phyloP scores from a whole-genome alignment of 2,797 vertebrate genomes.

The Chelonia mydas region DNA sequence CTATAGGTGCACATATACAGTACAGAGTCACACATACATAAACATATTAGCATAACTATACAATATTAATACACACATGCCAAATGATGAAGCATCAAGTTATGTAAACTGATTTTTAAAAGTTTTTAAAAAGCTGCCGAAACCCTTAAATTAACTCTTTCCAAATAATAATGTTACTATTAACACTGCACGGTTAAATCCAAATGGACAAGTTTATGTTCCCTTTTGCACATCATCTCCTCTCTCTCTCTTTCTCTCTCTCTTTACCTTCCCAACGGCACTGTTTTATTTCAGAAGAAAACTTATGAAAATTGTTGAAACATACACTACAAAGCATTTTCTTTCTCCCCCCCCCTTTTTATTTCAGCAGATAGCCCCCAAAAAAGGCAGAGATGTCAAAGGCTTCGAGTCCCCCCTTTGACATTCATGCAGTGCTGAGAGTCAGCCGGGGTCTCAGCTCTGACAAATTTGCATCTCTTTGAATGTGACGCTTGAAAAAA shows the following conservation, averaged over 20 bases:
- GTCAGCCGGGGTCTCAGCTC: constrained; percentile 92
- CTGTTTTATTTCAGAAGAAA: constrained; percentile 84
- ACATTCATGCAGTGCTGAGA: constrained; percentile 91
- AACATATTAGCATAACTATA: background rate
- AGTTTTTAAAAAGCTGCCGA: constrained; percentile 6
- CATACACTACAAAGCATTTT: constrained; percentile 81
- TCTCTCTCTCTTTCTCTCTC: constrained; percentile 61
- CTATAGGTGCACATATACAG: background rate
- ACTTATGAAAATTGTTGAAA: constrained; percentile 88
- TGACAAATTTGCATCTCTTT: constrained; percentile 98
- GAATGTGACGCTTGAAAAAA: constrained; percentile 95
- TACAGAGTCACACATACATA: background rate
- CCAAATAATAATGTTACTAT: constrained; percentile 39
- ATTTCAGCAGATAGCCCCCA: constrained; percentile 76
- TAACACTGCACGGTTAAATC: background rate
- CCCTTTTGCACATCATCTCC: constrained; percentile 62
- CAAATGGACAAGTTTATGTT: constrained; percentile 57
- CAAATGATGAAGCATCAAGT: background rate
- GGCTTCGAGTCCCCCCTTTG: constrained; percentile 89
- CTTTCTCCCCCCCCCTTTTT: constrained; percentile 60
- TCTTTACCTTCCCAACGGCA: constrained; percentile 81
- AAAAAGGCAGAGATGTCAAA: constrained; percentile 88
- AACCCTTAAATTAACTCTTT: constrained; percentile 42
- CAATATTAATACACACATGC: background rate
- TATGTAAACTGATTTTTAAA: constrained; percentile 23